phyloP scores from a whole-genome alignment of 2,797 vertebrate species.

The Gymnodraco acuticeps region DNA sequence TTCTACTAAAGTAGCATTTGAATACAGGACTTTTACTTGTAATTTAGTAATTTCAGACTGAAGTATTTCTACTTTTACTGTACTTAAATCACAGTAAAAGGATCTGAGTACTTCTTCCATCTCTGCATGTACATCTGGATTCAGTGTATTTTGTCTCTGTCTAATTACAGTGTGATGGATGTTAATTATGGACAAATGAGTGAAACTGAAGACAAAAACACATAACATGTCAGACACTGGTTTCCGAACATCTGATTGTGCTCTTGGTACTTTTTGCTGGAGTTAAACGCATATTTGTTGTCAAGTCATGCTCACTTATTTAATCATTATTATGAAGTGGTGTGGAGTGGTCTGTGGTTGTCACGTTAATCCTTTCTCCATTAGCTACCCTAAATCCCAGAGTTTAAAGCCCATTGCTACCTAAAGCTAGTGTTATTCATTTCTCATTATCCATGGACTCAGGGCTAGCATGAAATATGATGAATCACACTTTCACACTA shows the following conservation, averaged over 20 bases:
- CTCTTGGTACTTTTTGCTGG: not conserved
- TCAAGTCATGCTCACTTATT: not conserved
- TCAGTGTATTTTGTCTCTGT: not conserved
- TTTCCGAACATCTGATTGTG: not conserved
- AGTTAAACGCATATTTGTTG: not conserved
- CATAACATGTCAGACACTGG: conserved; percentile 1
- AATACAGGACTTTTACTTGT: too few relatives aligned
- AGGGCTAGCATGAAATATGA: conserved; percentile 19
- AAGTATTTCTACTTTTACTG: too few relatives aligned
- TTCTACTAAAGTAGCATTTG: too few relatives aligned
- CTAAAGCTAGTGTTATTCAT: conserved; percentile 16
- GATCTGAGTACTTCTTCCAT: too few relatives aligned
- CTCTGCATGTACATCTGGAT: conserved; percentile 9
- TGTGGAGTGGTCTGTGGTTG: not conserved
- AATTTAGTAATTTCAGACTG: too few relatives aligned
- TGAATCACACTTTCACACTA: conserved; percentile 16
- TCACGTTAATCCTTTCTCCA: conserved; percentile 24
- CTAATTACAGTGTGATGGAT: conserved; percentile 17
- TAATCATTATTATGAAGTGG: not conserved
- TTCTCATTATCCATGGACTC: conserved; percentile 18
- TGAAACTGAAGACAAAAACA: not conserved
- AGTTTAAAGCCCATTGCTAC: not conserved
- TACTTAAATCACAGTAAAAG: too few relatives aligned
- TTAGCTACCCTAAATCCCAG: not conserved
- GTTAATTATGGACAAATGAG: conserved; percentile 26